These are phyloP conservation scores for Euphysa ruthae DNA, from an alignment of 30 jellyfish, hydroid and myxozoan species.

Conservation along the genomic window DNA sequence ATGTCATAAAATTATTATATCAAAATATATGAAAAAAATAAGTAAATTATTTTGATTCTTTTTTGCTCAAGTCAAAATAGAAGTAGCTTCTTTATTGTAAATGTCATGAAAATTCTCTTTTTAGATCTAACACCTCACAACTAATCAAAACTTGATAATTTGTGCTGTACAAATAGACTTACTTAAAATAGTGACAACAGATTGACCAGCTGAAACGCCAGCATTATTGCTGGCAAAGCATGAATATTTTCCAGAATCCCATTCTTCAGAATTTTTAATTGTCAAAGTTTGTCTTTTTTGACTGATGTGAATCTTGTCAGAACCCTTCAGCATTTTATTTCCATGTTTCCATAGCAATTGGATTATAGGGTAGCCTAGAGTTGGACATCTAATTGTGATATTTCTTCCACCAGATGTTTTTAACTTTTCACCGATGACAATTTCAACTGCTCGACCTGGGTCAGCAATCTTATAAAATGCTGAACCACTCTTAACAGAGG, in stretches of 20 bases:
- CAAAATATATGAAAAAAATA: too few species aligned
- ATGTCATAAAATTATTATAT: too few species aligned
- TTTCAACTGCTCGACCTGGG: slow-evolving; percentile 9
- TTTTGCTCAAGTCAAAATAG: too few species aligned
- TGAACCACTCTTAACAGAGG: slow-evolving; percentile 29
- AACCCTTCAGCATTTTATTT: slow-evolving; percentile 27
- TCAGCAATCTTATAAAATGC: slow-evolving; percentile 41
- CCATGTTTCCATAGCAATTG: slow-evolving; percentile 53
- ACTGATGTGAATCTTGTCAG: slow-evolving; percentile 16
- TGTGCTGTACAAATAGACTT: too few species aligned
- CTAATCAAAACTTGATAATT: too few species aligned
- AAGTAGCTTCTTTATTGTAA: too few species aligned
- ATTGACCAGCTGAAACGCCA: slow-evolving; percentile 66
- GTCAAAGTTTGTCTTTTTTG: slow-evolving; percentile 31
- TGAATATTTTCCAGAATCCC: slow-evolving; percentile 59
- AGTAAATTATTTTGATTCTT: too few species aligned
- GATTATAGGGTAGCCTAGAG: slow-evolving; percentile 63
- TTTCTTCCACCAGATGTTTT: slow-evolving; percentile 75
- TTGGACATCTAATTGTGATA: slow-evolving; percentile 48
- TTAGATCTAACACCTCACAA: too few species aligned
- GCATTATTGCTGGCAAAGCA: slow-evolving; percentile 77
- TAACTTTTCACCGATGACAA: slow-evolving; percentile 49
- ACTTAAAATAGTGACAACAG: slow-evolving; percentile 45
- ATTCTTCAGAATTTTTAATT: slow-evolving; percentile 35
- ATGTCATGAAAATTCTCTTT: too few species aligned